phyloP scores from a whole-genome alignment of 1,140 invertebrate genomes.

The Augochlora pura region DNA sequence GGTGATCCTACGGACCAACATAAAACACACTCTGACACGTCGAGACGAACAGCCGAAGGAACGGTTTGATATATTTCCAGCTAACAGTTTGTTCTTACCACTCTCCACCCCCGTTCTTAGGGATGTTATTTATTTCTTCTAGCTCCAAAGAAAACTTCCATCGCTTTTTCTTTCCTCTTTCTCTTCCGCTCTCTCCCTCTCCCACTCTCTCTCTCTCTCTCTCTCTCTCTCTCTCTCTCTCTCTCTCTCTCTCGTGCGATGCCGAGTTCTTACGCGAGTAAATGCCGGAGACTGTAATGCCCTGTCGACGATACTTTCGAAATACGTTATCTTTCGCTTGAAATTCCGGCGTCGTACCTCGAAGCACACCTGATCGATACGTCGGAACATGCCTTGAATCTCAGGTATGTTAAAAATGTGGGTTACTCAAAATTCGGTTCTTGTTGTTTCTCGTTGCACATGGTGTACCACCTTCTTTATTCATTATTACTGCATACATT shows the following conservation, averaged over 20 bases:
- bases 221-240: no score
- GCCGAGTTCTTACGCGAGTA: constrained; percentile 8
- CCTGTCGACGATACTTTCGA: not conserved
- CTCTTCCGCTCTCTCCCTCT: no score
- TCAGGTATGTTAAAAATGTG: no score
- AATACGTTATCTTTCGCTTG: not conserved
- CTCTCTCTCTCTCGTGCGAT: constrained; percentile 7
- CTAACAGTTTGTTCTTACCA: constrained; percentile 38
- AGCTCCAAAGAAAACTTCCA: constrained; percentile 40
- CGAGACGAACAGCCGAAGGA: constrained; percentile 47
- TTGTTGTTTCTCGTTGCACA: no score
- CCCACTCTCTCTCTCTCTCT: not conserved
- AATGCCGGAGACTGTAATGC: not conserved
- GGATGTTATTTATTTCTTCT: constrained; percentile 57
- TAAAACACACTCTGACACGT: constrained; percentile 43
- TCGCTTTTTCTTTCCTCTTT: not conserved
- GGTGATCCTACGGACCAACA: constrained; percentile 25
- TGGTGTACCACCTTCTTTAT: no score
- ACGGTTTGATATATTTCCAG: constrained; percentile 61
- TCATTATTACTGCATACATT: no score
- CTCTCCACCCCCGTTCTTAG: not conserved
- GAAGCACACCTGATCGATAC: not conserved
- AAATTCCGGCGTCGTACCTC: not conserved
- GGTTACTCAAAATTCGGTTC: no score
- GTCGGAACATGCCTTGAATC: not conserved